A percentile compares a stretch with the other conserved stretches of the same genome.
These are phyloP conservation scores for Thamnophis elegans DNA, from an alignment of 2,797 vertebrate genomes.

Conservation along the genomic window DNA sequence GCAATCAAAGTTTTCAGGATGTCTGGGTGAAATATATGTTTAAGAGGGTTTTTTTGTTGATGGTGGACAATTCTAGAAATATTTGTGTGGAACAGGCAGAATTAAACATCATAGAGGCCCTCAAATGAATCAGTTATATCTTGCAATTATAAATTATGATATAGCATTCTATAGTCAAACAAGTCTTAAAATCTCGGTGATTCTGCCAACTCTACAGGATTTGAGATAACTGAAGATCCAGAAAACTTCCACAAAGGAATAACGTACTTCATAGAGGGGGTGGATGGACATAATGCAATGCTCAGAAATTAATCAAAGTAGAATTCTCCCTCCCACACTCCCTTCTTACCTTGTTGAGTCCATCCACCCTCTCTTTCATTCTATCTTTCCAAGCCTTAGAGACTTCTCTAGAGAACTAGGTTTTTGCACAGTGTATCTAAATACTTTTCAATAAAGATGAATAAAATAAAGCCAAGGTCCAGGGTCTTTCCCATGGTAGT, in stretches of 20 bases:
- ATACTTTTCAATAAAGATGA: not conserved
- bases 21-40: not conserved
- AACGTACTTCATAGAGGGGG: not conserved
- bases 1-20: slow-evolving; percentile 25
- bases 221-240: not conserved
- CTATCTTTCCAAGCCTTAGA: not conserved
- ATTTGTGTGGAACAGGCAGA: slow-evolving; percentile 19
- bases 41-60: not conserved
- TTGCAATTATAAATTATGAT: slow-evolving; percentile 15
- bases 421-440: not conserved
- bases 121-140: slow-evolving; percentile 16
- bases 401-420: not conserved
- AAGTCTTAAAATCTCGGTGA: not conserved
- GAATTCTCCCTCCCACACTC: not conserved
- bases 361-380: not conserved
- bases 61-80: slow-evolving; percentile 1
- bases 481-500: not conserved
- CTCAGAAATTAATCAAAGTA: not conserved
- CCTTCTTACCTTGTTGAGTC: not conserved
- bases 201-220: not conserved
- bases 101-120: slow-evolving; percentile 15
- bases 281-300: not conserved
- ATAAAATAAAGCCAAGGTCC: not conserved
- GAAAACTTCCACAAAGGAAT: not conserved
- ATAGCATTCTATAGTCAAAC: slow-evolving; percentile 1